These are phyloP conservation scores for Mesembrinibis cayennensis DNA, from an alignment of 2,113 vertebrate genomes.

Conservation along the genomic window DNA sequence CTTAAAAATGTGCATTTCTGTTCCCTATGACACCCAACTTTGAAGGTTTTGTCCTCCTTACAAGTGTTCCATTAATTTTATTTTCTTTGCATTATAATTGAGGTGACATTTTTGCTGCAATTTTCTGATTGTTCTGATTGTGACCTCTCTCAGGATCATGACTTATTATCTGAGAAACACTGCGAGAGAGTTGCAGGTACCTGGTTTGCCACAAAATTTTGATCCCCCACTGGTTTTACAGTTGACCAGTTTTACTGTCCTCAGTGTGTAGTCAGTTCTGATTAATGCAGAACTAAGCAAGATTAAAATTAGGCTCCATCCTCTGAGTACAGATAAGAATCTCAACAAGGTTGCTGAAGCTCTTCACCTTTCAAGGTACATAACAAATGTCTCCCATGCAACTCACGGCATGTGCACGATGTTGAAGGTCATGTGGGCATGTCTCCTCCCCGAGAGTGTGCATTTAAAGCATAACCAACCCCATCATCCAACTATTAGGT, in stretches of 20 bases:
- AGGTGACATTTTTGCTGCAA: not conserved
- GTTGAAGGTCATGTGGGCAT: not conserved
- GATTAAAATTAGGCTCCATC: constrained; percentile 34
- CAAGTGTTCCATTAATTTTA: not conserved
- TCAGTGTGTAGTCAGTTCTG: not conserved
- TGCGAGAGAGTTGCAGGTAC: not conserved
- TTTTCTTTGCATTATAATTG: not conserved
- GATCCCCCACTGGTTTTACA: not conserved
- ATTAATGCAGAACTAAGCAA: constrained; percentile 46
- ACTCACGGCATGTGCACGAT: not conserved
- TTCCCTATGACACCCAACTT: not conserved
- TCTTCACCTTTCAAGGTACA: constrained; percentile 7
- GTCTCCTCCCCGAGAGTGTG: rapidly evolving
- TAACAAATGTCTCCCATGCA: not conserved
- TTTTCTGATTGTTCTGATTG: not conserved
- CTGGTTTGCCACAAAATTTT: not conserved
- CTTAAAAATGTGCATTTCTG: not conserved
- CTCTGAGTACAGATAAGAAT: constrained; percentile 21
- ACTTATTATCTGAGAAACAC: not conserved
- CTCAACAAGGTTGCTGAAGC: not conserved
- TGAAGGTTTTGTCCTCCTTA: not conserved
- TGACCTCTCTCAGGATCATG: not conserved
- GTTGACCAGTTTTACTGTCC: not conserved
- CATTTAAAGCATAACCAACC: not conserved
- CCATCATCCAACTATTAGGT: not conserved